Evolutionary conservation across 1,140 invertebrate genomes (phyloP), one percentile per base, ranked within the genome.

Genomic region (Drosophila kohkoa): DNA sequence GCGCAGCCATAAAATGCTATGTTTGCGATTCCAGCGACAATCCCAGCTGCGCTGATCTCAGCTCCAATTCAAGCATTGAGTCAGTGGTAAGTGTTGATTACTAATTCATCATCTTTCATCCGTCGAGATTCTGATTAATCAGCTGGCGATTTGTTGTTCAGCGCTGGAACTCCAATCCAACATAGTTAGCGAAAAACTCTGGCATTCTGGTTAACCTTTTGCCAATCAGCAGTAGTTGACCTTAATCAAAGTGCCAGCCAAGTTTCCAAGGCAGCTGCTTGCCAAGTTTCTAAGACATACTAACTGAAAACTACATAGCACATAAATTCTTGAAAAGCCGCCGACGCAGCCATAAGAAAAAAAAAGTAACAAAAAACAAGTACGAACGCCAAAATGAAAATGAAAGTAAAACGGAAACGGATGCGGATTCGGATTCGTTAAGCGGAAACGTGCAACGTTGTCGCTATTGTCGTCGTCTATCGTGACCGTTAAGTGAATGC

Each of bases 11-110:
- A 77, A 92, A 94, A 75, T 97, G 96, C 88, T 97, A 94, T 92
- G 95, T 96, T 63, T 97, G 96, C 92, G 97, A 97, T 93, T 97
- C 96, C 81, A 95, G 95, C 85, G 95, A 94, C 69, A 96, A 97
- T 92, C 95, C 95, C 49, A 93, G 95, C 58, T 97, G 97, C 91
- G 93, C 94, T 15, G 73, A 92, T 82, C 81, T 91, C 46, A 70
- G 69, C 25, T 79, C 91, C 11, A 90, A 92, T 66, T 75, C 75
- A 16, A 92, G 73, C 75, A 89, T 92, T 52, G 77, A 75, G 41
- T 30, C 91, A 1, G 90, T 91, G 80, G 91, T 92, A 59, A 92
- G 90, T 82, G 38, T 25, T 25, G n/a, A 41, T 13, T 49, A 43
- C 8, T 38, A 38, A 38, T 10, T 38, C 35, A 38, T 8, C 35